Base-by-base conservation (phyloP, 2,888 invertebrate species). In the Vesta saturnalis region DNA sequence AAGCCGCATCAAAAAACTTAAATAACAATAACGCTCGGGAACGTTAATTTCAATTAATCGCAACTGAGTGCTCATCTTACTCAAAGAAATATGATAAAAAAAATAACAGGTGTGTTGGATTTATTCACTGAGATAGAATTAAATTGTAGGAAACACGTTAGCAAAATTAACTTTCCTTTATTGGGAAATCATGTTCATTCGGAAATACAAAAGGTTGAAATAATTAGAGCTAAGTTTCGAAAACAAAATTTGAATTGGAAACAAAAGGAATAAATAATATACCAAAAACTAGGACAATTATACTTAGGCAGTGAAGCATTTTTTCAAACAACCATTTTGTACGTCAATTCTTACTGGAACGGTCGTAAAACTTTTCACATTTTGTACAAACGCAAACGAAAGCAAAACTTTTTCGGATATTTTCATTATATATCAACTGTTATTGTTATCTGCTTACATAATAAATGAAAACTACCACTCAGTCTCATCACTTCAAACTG, bases 381-480 rank as follows among this genome's bases (percentile, higher is more conserved):
- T 52, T 52, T 19, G n/a, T 52, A 52, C 47, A 3, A 52, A 52
- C 52, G 52, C 52, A 52, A 49, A 19, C 21, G 52, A 52, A 52
- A 52, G 52, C 52, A 52, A 52, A 52, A 52, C 52, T 52, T 52
- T 52, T 19, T 52, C 21, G 19, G 19, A 52, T 52, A 52, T 21
- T 52, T 52, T 52, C 52, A 52, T 52, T 52, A 52, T 52, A 52
- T 49, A 18, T 49, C 47, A 49, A 49, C 47, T 15, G 47, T 49
- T 49, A 49, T 52, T 52, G 21, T 52, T 52, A 52, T 21, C 14
- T 22, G 54, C 21, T 21, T 62, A 43, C 56, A 43, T 43, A 55
- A 56, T 56, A 62, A 62, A 62, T 54, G 35, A 61, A 52, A 61
- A 55, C 23, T 39, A 12, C 43, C 39, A 39, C 21, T 23, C 19